Conservation (phyloP, 2,797 vertebrate genomes). For the Huso huso region DNA sequence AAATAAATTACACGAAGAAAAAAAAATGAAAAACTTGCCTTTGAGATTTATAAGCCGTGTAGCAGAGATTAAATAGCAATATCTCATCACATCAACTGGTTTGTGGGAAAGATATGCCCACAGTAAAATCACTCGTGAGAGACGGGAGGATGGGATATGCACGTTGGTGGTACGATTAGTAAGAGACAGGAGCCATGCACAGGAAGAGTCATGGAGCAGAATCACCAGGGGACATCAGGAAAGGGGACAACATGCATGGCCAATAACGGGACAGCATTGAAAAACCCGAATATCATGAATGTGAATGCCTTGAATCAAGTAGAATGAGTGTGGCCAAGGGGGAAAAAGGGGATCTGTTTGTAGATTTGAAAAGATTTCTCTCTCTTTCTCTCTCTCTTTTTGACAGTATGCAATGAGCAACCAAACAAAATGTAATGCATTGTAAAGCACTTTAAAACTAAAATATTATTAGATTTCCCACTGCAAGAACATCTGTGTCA, state of each 20-base stretch:
- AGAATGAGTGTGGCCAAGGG: background rate
- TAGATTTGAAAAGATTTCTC: background rate
- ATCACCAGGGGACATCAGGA: background rate
- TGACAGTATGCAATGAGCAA: no score
- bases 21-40: background rate
- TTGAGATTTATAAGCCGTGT: slow-evolving; percentile 9
- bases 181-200: background rate
- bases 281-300: background rate
- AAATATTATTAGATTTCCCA: background rate
- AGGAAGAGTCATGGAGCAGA: slow-evolving; percentile 1
- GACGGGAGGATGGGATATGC: background rate
- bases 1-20: no score
- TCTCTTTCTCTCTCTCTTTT: no score
- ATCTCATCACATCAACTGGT: background rate
- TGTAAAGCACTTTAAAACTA: background rate
- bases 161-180: slow-evolving; percentile 4
- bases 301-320: background rate
- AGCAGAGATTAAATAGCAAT: slow-evolving; percentile 4
- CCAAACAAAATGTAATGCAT: no score
- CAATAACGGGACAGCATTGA: background rate
- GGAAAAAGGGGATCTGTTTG: background rate
- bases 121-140: slow-evolving; percentile 10
- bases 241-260: background rate
- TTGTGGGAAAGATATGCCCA: background rate
- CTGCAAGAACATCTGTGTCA: background rate